Evolutionary conservation across 2,888 invertebrate species (phyloP).

Genomic region (Chymomyza procnemis): DNA sequence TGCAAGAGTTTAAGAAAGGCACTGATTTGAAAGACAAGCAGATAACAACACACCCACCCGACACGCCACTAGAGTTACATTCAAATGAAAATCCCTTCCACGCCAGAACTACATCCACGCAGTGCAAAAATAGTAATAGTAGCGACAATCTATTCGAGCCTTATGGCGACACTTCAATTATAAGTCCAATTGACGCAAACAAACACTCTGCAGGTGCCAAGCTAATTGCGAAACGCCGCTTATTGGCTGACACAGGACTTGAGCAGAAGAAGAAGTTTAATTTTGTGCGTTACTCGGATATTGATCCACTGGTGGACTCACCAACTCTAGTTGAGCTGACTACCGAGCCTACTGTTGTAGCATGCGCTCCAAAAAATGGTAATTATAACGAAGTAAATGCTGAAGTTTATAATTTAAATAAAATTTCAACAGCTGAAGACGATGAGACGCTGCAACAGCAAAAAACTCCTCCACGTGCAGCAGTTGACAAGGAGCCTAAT

Average conservation of each 20-base stretch:
- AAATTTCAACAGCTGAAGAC: slow-evolving; percentile 10
- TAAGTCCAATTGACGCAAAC: slow-evolving; percentile 25
- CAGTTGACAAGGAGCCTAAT: slow-evolving; percentile 45
- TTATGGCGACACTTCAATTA: background rate
- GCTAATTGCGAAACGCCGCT: slow-evolving; percentile 35
- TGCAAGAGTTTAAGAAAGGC: background rate
- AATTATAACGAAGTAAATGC: background rate
- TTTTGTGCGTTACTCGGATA: slow-evolving; percentile 58
- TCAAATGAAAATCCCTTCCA: background rate
- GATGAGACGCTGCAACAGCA: slow-evolving; percentile 3
- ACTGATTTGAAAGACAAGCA: background rate
- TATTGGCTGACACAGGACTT: slow-evolving; percentile 6
- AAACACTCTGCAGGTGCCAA: background rate
- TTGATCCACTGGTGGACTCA: slow-evolving; percentile 11
- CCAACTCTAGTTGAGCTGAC: background rate
- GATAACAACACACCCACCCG: background rate
- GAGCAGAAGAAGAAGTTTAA: slow-evolving; percentile 37
- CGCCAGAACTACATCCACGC: slow-evolving; percentile 43
- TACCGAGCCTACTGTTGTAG: background rate
- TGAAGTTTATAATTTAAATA: background rate
- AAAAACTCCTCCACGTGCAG: slow-evolving; percentile 16
- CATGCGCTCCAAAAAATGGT: background rate
- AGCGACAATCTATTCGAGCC: slow-evolving; percentile 15
- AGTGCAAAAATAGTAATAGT: slow-evolving; percentile 17
- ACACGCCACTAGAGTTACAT: background rate